Base-by-base conservation (phyloP, 1,140 invertebrate species). In the Scaptomyza montana region DNA sequence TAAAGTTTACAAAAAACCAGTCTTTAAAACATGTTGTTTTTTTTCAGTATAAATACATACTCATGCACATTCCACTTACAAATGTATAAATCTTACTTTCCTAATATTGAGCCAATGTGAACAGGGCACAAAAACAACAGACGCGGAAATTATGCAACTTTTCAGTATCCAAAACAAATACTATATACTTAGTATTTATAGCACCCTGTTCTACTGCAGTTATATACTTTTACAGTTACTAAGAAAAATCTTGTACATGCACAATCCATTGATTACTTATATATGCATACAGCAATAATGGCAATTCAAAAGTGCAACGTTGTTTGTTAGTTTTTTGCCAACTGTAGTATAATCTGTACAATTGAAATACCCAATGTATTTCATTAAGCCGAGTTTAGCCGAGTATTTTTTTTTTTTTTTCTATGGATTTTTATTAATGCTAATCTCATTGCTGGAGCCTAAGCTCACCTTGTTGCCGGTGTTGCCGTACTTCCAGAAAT, bases 1-100 rank as follows among this genome's bases (percentile, higher is more conserved):
- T 89, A 89, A 89, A 89, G 84, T 89, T 70, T 89, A 89, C 84
- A 89, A 89, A 87, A 89, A 89, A 84, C 84, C 84, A 89, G 84
- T 89, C 84, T 89, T 89, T 80, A 89, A 89, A 89, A 89, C 73
- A 87, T 87, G 46, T 84, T 84, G 56, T 67, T 69, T 6, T 49
- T 49, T 80, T 63, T 62, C 57, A 62, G 28, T 73, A 61, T 25
- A 25, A 54, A 75, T 77, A 61, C 68, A 81, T 61, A 73, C 45
- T 79, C 63, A 77, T 54, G 36, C 12, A 39, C 21, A 67, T 39
- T 60, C 66, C 66, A 55, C 63, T 61, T 60, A 62, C 16, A 74
- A 45, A 56, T 70, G 46, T 63, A 49, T 61, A 62, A 47, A 56
- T 61, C 51, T 55, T 61, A 55, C 45, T 36, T 45, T 46, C 63